Conservation (phyloP, 2,113 vertebrate species). For the Enhydra lutris region DNA sequence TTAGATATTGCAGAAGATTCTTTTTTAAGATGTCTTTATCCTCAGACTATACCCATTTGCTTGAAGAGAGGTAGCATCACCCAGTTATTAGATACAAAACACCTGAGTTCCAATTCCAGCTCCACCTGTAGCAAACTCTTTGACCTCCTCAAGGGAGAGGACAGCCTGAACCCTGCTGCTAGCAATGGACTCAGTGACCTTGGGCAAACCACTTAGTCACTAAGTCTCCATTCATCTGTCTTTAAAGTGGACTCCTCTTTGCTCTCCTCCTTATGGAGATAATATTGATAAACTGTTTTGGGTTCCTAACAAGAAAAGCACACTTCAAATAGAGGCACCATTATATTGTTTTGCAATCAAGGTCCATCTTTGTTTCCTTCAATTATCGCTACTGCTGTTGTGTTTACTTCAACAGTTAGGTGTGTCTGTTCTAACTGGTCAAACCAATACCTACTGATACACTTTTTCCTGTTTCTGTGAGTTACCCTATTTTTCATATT, state of each 20-base stretch:
- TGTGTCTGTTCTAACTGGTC: slow-evolving; percentile 36
- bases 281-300: slow-evolving; percentile 20
- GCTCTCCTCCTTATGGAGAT: neutral
- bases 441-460: slow-evolving; percentile 18
- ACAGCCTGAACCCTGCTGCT: neutral
- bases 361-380: neutral
- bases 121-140: neutral
- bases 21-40: neutral
- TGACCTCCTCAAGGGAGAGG: neutral
- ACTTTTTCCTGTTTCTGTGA: neutral
- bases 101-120: neutral
- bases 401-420: slow-evolving; percentile 40
- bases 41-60: neutral
- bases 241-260: neutral
- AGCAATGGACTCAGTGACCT: neutral
- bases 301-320: slow-evolving; percentile 26
- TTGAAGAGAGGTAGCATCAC: neutral
- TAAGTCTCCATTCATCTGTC: neutral
- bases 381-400: neutral
- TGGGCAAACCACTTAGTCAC: slow-evolving; percentile 24
- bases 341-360: slow-evolving; percentile 29
- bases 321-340: slow-evolving; percentile 27
- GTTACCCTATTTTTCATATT: neutral
- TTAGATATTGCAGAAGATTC: neutral
- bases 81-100: neutral